Evolutionary conservation across 2,888 invertebrate genomes (phyloP), one percentile per base, ranked within the genome.

Genomic region (Agrochola lychnidis): DNA sequence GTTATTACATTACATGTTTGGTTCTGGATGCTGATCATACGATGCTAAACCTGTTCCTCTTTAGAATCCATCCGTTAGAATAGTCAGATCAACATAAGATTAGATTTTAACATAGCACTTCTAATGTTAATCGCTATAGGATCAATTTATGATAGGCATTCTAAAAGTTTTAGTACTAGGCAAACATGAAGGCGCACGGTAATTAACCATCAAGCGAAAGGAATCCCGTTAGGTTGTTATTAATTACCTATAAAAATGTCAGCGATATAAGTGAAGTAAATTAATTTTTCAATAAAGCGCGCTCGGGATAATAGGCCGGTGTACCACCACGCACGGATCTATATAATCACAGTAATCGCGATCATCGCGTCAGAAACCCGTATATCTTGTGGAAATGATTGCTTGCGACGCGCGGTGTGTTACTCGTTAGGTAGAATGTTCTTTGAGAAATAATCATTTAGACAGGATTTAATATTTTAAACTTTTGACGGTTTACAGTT

Each of bases 311-410:
- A 85, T 82, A 83, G 73, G 59, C 62, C n/a, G 56, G 74, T 72
- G 86, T 63, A 77, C 71, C 67, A 76, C 73, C 78, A 77, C 78
- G 78, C 78, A 79, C 72, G 74, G 72, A 79, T 76, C 76, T 71
- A 53, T 87, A 83, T 90, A 90, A 89, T 89, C 87, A 89, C 76
- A 74, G 87, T 88, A 88, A 90, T 89, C 89, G 86, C 76, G 71
- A 77, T 74, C 79, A 85, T 86, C 86, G 87, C 87, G 85, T 88
- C 89, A 89, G 82, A 83, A 84, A 79, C 85, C 74, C 81, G 87
- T 90, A 87, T 87, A 86, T 87, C 88, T 89, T 85, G 72, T 81
- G 82, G 51, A 85, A 81, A 87, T 86, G 86, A 86, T 85, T 79
- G 78, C 79, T 84, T 53, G 30, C 51, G 73, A 78, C 68, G 42